Evolutionary conservation across 2,888 invertebrate species (phyloP), one percentile per base, ranked within the genome.

Genomic region (Trissoscelio sp.): DNA sequence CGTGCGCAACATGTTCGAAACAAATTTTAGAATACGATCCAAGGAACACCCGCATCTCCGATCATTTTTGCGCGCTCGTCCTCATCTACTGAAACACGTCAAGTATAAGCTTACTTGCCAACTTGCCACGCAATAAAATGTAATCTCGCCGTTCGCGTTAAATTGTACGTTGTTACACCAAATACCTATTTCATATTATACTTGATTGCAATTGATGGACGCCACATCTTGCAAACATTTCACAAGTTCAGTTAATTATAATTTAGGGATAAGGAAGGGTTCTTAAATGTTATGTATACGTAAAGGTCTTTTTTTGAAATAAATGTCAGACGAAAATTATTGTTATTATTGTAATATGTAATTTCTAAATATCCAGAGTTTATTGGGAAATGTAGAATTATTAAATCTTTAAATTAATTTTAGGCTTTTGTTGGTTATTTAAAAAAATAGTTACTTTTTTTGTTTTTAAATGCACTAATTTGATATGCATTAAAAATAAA

Each of bases 21-120:
- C 73, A 82, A 66, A 74, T 82, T 79, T 79, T 70, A 81, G 77
- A 81, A 81, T 39, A 77, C 81, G 79, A 79, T 72, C 77, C 73
- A 24, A 14, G 18, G 77, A 74, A 77, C 77, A 72, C 70, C 77
- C 79, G 82, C 70, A 80, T 81, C 67, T 60, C 46, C 62, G 46
- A 34, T 69, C 70, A 67, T 53, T 82, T 74, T 75, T 57, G 74
- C 64, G 64, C n/a, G n/a, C n/a, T n/a, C 64, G 66, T 44, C 70
- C 69, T 66, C 66, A 79, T 75, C 75, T 44, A 60, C 42, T 51
- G 46, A 58, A 73, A 3, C 69, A 64, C 28, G 69, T 80, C 80
- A 53, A 46, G 66, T 37, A 72, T 74, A 60, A 69, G 78, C 73
- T 73, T 55, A 46, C 37, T 42, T 14, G 66, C 77, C 20, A 64